Base-by-base conservation (phyloP, 2,888 invertebrate genomes). In the Acanthosepion lycidas region DNA sequence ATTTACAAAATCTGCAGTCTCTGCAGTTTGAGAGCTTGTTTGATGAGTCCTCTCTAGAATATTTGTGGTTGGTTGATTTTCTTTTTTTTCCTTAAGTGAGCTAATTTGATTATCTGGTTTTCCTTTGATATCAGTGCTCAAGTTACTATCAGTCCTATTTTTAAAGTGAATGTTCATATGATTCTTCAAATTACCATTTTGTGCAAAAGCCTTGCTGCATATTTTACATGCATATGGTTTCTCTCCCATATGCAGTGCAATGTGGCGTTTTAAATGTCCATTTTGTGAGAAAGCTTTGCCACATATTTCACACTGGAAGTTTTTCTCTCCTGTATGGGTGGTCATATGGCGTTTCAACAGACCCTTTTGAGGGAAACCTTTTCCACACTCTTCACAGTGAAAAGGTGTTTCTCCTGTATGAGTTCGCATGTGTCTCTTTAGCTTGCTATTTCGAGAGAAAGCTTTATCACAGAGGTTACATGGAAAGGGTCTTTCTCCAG, bases 211-310 rank as follows among this genome's bases (percentile, higher is more conserved):
- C 9, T 26, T 92, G n/a, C 92, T 51, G 51, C 92, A 92, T 49
- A 51, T 92, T 49, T 92, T 26, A 26, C 92, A 92, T 28, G 12
- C 12, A 92, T 51, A 92, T 51, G 92, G 92, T 28, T 92, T n/a
- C 23, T 48, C 92, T 28, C 92, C 48, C 26, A 49, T 92, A 26
- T 92, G 92, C 26, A 92, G 49, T 33, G 92, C 28, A n/a, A 28
- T 92, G 51, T 92, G 92, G 49, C 92, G 28, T n/a, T 49, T 92
- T 26, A 92, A 92, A 92, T 49, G 48, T 48, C 42, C 49, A 92
- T 92, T 51, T 28, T 92, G 49, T n/a, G 49, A 92, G 49, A 48
- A 92, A 51, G 92, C 20, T 92, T 92, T 92, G 51, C 92, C 92
- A 92, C 92, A 92, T 15, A 92, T 28, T 51, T 92, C 92, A 92